A percentile compares a stretch with the other conserved stretches of the same genome.
Evolutionary conservation across 2,888 invertebrate species (phyloP).

Genomic region (Amiota mariae): DNA sequence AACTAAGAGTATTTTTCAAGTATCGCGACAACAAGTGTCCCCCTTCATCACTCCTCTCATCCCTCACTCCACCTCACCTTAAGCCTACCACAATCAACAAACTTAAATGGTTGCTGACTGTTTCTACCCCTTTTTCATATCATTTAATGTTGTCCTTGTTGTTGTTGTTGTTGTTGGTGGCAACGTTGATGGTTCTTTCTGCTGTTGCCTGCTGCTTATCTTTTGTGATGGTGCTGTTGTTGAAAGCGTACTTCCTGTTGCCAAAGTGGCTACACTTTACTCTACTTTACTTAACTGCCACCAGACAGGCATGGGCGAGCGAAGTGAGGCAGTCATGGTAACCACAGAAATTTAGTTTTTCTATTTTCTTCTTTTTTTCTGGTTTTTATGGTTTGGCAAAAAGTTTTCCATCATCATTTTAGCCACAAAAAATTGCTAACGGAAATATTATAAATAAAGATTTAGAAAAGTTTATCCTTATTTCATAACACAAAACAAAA

Average conservation of each 20-base stretch:
- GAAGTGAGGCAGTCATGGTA: background rate
- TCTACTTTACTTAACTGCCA: background rate
- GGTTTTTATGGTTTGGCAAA: slow-evolving; percentile 2
- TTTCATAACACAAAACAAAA: background rate
- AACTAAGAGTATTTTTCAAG: slow-evolving; percentile 5
- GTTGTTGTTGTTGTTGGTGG: background rate
- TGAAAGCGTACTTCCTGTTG: slow-evolving; percentile 12
- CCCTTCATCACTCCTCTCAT: background rate
- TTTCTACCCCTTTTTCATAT: too few relatives aligned
- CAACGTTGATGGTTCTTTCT: too few relatives aligned
- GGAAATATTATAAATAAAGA: slow-evolving; percentile 64
- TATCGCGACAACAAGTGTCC: slow-evolving; percentile 12
- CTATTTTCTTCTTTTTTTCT: background rate
- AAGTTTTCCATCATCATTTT: slow-evolving; percentile 4
- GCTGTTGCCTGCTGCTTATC: slow-evolving; percentile 7
- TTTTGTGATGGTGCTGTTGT: slow-evolving; percentile 4
- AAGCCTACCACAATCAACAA: too few relatives aligned
- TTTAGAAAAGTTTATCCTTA: slow-evolving; percentile 56
- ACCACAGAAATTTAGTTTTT: background rate
- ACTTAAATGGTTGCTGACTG: too few relatives aligned
- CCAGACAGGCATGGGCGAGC: background rate
- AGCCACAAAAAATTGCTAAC: slow-evolving; percentile 42
- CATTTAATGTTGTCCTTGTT: background rate
- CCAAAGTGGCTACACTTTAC: slow-evolving; percentile 10
- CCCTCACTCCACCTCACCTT: too few relatives aligned